phyloP scores from a whole-genome alignment of 2,888 invertebrate species.

The Heliconius ethilla region DNA sequence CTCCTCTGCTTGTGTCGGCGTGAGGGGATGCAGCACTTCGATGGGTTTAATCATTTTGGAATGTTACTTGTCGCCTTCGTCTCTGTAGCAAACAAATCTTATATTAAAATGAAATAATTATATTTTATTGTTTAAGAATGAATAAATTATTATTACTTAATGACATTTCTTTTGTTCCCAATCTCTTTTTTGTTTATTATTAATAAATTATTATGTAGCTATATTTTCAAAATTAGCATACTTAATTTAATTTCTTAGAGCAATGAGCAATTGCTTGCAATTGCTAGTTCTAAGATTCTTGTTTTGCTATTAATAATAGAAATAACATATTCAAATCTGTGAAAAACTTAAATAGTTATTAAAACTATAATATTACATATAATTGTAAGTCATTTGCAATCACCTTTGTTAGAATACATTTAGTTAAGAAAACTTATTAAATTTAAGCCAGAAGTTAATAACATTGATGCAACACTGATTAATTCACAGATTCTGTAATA shows the following conservation, averaged over 20 bases:
- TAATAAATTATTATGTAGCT: too few species aligned
- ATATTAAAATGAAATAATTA: constrained; percentile 26
- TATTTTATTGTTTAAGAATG: neutral
- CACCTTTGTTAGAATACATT: constrained; percentile 24
- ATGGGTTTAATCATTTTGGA: constrained; percentile 70
- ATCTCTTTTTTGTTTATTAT: neutral
- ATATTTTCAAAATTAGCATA: neutral
- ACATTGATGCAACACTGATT: constrained; percentile 18
- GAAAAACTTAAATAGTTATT: neutral
- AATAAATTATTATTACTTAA: constrained; percentile 10
- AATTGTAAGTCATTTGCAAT: neutral
- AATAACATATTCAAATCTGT: neutral
- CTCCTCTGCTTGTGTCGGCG: constrained; percentile 36
- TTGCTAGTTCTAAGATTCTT: neutral
- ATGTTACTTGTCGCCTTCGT: constrained; percentile 79
- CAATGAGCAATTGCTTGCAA: neutral
- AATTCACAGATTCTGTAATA: neutral
- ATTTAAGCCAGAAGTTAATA: constrained; percentile 6
- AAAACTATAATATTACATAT: neutral
- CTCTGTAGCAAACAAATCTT: constrained; percentile 75
- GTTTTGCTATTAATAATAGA: neutral
- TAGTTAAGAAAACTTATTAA: constrained; percentile 10
- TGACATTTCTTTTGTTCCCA: neutral
- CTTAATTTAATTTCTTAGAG: neutral
- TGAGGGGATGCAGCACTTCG: constrained; percentile 43